A percentile compares a stretch with the other conserved stretches of the same genome.
Evolutionary conservation across 30 jellyfish, hydroid and myxozoan species (phyloP).

Genomic region (Aurelia sp.): DNA sequence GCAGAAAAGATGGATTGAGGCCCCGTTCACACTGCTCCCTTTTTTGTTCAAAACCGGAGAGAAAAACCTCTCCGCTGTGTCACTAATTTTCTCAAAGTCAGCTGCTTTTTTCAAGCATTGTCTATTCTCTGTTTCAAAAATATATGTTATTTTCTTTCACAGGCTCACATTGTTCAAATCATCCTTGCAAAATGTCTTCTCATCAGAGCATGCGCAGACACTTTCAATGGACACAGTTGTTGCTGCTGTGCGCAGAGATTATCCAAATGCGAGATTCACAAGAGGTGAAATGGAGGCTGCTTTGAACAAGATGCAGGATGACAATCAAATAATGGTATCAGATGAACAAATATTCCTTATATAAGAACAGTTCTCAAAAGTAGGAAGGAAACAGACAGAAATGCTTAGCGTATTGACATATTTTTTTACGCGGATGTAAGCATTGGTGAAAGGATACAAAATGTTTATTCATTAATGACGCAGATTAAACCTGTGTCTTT

Average conservation of each 20-base stretch:
- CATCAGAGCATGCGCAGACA: constrained; percentile 92
- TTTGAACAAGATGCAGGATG: constrained; percentile 87
- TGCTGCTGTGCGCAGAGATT: constrained; percentile 68
- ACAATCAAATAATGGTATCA: constrained; percentile 94
- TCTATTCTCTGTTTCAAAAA: background rate
- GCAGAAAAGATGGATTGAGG: too few species aligned
- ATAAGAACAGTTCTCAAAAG: background rate
- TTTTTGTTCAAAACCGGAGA: too few species aligned
- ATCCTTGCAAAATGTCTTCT: constrained; percentile 72
- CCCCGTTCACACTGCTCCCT: too few species aligned
- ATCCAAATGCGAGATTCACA: constrained; percentile 81
- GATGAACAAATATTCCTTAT: constrained; percentile 89
- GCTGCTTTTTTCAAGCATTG: background rate
- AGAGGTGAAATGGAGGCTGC: constrained; percentile 80
- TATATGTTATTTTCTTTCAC: background rate
- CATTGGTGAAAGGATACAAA: too few species aligned
- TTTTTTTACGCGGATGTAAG: too few species aligned
- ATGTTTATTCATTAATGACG: too few species aligned
- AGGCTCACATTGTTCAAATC: constrained; percentile 88
- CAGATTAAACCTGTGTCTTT: too few species aligned
- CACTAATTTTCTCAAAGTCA: background rate
- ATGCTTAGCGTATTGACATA: too few species aligned
- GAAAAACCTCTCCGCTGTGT: too few species aligned
- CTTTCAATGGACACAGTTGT: constrained; percentile 64
- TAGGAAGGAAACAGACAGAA: too few species aligned